Evolutionary conservation across 2,113 vertebrate species (phyloP).

Genomic region (Callospermophilus lateralis): DNA sequence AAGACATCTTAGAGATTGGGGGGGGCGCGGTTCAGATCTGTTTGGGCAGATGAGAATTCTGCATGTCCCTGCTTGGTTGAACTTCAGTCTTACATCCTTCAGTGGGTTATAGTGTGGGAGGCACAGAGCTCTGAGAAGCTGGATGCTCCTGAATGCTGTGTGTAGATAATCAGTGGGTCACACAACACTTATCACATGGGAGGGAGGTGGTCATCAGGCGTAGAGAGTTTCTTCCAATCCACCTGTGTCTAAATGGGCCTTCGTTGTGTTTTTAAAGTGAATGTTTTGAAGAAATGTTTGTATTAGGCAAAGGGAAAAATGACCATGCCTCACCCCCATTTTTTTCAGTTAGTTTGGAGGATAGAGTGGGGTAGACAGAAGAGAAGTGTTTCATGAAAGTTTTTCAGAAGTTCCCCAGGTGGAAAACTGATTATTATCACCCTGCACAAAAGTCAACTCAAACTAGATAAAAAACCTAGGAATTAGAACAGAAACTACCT

Average conservation of each 20-base stretch:
- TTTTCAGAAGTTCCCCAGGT: background rate
- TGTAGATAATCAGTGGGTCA: background rate
- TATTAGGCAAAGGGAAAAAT: slow-evolving; percentile 1
- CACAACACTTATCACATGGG: background rate
- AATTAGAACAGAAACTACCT: too few relatives aligned
- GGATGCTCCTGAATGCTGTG: background rate
- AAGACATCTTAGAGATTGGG: background rate
- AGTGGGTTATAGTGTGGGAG: background rate
- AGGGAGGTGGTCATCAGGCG: background rate
- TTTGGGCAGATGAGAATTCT: background rate
- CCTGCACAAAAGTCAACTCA: too few relatives aligned
- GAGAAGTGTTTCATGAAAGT: background rate
- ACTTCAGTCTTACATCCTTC: background rate
- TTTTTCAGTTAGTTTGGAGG: background rate
- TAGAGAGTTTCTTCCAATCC: background rate
- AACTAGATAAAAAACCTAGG: too few relatives aligned
- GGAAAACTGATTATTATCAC: background rate
- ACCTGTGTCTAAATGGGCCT: background rate
- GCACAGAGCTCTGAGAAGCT: background rate
- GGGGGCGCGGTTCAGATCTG: background rate
- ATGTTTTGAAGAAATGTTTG: background rate
- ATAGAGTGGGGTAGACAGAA: background rate
- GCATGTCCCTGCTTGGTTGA: background rate
- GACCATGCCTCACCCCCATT: background rate
- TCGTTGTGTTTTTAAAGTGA: slow-evolving; percentile 15